Percentiles rank a stretch among this genome's conserved stretches.
These are phyloP conservation scores for Pseudomugil tenellus DNA, from an alignment of 2,797 vertebrate genomes.

Conservation along the genomic window DNA sequence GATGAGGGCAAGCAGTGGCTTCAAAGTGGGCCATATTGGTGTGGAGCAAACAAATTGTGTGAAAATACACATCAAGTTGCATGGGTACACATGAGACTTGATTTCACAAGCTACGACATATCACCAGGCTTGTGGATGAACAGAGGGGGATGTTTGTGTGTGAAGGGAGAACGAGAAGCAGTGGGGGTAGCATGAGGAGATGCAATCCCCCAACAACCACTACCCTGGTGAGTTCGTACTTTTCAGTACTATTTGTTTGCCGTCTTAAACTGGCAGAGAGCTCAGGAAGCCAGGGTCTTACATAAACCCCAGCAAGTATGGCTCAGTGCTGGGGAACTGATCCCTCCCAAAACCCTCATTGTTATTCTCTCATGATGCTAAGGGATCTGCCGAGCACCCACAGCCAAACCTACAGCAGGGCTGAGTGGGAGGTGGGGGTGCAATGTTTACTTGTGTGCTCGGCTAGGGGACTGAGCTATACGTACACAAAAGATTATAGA, in stretches of 20 bases:
- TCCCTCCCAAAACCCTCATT: constrained; percentile 80
- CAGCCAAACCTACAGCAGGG: constrained; percentile 75
- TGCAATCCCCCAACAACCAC: constrained; percentile 21
- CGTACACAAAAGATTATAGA: constrained; percentile 65
- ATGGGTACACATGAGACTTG: constrained; percentile 57
- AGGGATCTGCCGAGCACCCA: constrained; percentile 72
- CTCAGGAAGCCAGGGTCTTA: constrained; percentile 73
- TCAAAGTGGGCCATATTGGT: constrained; percentile 53
- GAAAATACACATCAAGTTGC: constrained; percentile 59
- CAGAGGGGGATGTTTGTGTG: constrained; percentile 37
- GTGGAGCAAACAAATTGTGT: constrained; percentile 52
- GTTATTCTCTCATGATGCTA: constrained; percentile 78
- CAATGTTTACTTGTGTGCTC: constrained; percentile 70
- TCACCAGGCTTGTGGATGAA: constrained; percentile 43
- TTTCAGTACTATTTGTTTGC: constrained; percentile 75
- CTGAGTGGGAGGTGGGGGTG: constrained; percentile 57
- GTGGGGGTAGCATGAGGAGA: constrained; percentile 49
- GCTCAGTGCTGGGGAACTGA: constrained; percentile 72
- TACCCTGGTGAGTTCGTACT: constrained; percentile 47
- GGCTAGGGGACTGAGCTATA: constrained; percentile 60
- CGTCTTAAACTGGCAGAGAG: constrained; percentile 70
- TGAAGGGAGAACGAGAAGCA: constrained; percentile 39
- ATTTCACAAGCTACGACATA: constrained; percentile 62
- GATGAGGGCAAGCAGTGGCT: constrained; percentile 46
- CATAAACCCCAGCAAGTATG: constrained; percentile 72